A percentile compares a stretch with the other conserved stretches of the same genome.
Evolutionary conservation across 2,113 vertebrate species (phyloP).

Genomic region (Lichenostomus cassidix): DNA sequence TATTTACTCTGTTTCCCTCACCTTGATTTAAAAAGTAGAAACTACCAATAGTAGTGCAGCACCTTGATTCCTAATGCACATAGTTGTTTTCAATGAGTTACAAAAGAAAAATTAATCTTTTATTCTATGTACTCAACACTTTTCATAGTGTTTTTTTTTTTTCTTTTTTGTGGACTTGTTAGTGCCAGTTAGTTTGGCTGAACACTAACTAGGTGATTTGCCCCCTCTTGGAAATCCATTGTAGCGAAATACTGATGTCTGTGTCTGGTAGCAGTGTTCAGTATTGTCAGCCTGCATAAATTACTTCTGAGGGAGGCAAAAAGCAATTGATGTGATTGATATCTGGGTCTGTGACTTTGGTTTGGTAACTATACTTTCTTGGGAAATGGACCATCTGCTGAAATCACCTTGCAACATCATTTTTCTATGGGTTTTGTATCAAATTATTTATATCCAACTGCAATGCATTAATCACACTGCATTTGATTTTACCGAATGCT

Average conservation of each 20-base stretch:
- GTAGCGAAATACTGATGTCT: not conserved
- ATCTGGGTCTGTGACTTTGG: not conserved
- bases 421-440: not conserved
- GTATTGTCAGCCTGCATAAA: not conserved
- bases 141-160: not conserved
- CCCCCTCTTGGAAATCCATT: not conserved
- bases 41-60: not conserved
- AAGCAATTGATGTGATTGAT: not conserved
- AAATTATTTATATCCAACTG: not conserved
- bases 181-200: not conserved
- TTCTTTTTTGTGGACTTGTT: not conserved
- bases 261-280: not conserved
- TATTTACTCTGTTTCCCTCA: not conserved
- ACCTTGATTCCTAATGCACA: not conserved
- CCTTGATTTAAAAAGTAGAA: not conserved
- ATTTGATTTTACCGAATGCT: not conserved
- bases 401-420: not conserved
- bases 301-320: not conserved
- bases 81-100: not conserved
- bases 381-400: not conserved
- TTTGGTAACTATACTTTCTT: not conserved
- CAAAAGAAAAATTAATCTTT: not conserved
- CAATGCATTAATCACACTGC: not conserved
- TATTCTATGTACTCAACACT: not conserved
- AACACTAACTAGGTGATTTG: not conserved